phyloP scores from a whole-genome alignment of 2,113 vertebrate species.

The Mustelus asterias region DNA sequence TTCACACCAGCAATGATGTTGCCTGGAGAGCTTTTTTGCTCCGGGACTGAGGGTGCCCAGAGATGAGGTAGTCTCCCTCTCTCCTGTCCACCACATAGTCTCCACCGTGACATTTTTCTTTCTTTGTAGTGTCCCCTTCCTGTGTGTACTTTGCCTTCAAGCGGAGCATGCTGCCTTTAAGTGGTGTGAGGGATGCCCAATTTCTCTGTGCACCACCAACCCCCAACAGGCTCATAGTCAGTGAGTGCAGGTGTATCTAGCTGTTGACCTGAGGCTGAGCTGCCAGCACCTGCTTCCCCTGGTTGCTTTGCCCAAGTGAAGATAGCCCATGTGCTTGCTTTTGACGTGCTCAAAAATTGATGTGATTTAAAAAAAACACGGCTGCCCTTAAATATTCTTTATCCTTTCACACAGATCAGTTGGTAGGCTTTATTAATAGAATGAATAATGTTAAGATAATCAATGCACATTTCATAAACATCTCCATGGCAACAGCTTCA shows the following conservation, averaged over 20 bases:
- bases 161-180: neutral
- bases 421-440: neutral
- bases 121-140: neutral
- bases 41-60: neutral
- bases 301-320: neutral
- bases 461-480: neutral
- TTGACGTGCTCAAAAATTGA: neutral
- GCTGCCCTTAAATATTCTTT: neutral
- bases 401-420: neutral
- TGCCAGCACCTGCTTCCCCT: neutral
- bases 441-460: neutral
- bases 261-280: neutral
- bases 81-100: neutral
- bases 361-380: neutral
- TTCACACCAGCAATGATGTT: neutral
- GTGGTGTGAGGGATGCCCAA: neutral
- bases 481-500: conserved; percentile 29
- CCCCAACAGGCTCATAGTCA: neutral
- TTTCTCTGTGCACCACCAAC: neutral
- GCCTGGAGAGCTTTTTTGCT: neutral
- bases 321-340: neutral
- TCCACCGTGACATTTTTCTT: neutral
- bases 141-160: neutral
- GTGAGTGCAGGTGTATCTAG: neutral
- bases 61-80: too few relatives aligned